phyloP scores from a whole-genome alignment of 2,888 invertebrate species.

The Petrolisthes manimaculis region DNA sequence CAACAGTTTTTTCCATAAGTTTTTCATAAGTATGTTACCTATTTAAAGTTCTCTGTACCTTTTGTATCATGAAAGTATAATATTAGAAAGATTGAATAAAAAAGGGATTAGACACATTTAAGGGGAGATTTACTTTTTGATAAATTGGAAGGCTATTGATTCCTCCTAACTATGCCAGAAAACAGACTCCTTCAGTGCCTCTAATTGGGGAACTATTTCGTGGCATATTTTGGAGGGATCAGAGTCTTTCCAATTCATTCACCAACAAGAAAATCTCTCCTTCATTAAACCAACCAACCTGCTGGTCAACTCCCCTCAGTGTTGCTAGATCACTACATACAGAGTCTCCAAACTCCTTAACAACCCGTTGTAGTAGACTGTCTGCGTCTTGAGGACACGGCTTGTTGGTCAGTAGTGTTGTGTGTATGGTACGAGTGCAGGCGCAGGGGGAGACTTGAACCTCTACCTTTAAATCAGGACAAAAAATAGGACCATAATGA shows the following conservation, averaged over 20 bases:
- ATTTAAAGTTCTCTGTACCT: too few species aligned
- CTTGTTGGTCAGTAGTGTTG: background rate
- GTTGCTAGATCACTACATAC: slow-evolving; percentile 32
- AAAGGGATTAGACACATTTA: background rate
- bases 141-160: too few species aligned
- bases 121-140: background rate
- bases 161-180: too few species aligned
- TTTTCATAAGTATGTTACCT: too few species aligned
- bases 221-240: too few species aligned
- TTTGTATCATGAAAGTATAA: background rate
- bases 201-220: too few species aligned
- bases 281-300: background rate
- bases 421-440: background rate
- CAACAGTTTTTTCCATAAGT: background rate
- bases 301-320: slow-evolving; percentile 33
- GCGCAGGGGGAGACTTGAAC: slow-evolving; percentile 6
- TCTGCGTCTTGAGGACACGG: background rate
- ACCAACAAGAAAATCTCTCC: too few species aligned
- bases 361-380: background rate
- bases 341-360: slow-evolving; percentile 21
- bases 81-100: background rate
- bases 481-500: too few species aligned
- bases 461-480: background rate
- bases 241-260: too few species aligned
- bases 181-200: too few species aligned